Percentiles rank a stretch among this genome's conserved stretches.
Conservation (phyloP, 1,140 invertebrate species). For the Danaus plexippus region DNA sequence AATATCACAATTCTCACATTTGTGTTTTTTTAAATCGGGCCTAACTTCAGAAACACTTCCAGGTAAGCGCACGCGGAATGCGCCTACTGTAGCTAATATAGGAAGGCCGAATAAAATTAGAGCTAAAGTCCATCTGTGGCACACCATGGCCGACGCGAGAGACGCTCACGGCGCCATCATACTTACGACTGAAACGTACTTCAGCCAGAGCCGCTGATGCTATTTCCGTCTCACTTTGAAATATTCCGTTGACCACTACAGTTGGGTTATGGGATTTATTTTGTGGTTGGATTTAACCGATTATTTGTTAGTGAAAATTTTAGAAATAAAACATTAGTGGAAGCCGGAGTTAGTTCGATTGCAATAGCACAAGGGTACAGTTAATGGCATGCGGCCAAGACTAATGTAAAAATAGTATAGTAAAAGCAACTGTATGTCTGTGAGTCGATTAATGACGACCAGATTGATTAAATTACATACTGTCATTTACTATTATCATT, state of each 20-base stretch:
- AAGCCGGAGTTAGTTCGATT: constrained; percentile 52
- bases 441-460: constrained; percentile 43
- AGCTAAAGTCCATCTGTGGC: constrained; percentile 55
- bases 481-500: constrained; percentile 14
- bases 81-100: constrained; percentile 62
- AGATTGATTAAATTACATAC: constrained; percentile 44
- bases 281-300: constrained; percentile 5
- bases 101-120: constrained; percentile 60
- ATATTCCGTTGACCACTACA: constrained; percentile 36
- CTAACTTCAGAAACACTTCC: constrained; percentile 39
- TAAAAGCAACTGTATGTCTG: constrained; percentile 55
- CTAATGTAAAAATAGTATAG: constrained; percentile 64
- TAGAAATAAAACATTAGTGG: constrained; percentile 46
- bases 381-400: constrained; percentile 59
- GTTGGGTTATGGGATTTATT: constrained; percentile 32
- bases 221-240: constrained; percentile 49
- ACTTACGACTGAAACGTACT: constrained; percentile 46
- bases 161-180: constrained; percentile 62
- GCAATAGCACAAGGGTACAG: constrained; percentile 48
- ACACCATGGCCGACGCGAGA: constrained; percentile 58
- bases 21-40: constrained; percentile 41
- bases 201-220: constrained; percentile 35
- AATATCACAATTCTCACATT: constrained; percentile 59
- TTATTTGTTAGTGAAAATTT: constrained; percentile 32
- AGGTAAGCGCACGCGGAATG: constrained; percentile 64